Evolutionary conservation across 1,140 invertebrate species (phyloP).

Genomic region (Aleiodes sp.): DNA sequence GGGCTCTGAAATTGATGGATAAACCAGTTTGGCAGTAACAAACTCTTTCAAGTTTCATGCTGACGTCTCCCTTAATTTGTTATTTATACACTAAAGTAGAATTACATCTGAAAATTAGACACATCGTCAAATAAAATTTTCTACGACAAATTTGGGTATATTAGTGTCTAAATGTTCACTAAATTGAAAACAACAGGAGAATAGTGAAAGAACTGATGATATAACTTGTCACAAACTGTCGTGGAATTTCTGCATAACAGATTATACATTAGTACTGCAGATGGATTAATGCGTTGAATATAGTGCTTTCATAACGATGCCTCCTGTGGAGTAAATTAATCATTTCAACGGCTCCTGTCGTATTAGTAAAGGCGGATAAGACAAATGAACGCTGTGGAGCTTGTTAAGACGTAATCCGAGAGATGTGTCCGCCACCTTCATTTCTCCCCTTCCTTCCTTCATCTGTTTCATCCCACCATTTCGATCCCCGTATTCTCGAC

Average conservation of each 20-base stretch:
- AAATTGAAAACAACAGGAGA: no score
- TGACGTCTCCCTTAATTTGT: background rate
- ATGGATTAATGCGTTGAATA: background rate
- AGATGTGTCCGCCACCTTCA: constrained; percentile 52
- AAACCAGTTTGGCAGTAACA: constrained; percentile 1
- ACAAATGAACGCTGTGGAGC: constrained; percentile 53
- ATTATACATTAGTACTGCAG: background rate
- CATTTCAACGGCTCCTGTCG: background rate
- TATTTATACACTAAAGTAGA: background rate
- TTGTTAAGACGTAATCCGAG: constrained; percentile 66
- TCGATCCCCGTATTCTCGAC: background rate
- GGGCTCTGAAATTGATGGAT: background rate
- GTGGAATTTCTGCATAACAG: constrained; percentile 7
- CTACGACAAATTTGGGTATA: no score
- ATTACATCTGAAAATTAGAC: no score
- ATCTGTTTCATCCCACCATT: background rate
- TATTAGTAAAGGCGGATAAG: constrained; percentile 25
- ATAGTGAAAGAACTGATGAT: no score
- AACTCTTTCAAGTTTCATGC: background rate
- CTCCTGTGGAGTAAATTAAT: constrained; percentile 6
- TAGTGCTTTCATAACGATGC: background rate
- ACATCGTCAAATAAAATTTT: no score
- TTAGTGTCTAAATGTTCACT: no score
- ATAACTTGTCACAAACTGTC: constrained; percentile 9
- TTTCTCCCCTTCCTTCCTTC: background rate